These are phyloP conservation scores for Nectonema munidae DNA, from an alignment of 2,888 invertebrate species.

Conservation along the genomic window DNA sequence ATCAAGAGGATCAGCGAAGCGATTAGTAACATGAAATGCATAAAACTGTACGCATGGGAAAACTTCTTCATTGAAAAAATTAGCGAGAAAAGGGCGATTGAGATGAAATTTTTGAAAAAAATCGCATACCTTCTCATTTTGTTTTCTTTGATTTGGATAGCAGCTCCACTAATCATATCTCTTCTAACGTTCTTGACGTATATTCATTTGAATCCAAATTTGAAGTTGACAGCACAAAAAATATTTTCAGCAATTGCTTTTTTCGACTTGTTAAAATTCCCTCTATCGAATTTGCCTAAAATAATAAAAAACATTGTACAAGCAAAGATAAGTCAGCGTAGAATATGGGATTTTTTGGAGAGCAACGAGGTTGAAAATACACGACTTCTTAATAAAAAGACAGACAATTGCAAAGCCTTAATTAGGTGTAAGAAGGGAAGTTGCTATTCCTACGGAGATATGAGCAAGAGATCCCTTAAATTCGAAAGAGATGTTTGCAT, in stretches of 20 bases:
- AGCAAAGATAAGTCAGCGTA: constrained; percentile 54
- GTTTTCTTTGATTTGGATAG: too few species aligned
- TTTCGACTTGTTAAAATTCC: constrained; percentile 81
- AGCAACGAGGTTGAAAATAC: constrained; percentile 52
- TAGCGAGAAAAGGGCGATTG: too few species aligned
- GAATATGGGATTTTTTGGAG: constrained; percentile 67
- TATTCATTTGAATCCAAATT: constrained; percentile 41
- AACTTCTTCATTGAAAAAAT: constrained; percentile 28
- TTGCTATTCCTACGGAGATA: too few species aligned
- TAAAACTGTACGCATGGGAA: constrained; percentile 36
- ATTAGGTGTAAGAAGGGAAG: constrained; percentile 1
- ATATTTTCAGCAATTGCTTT: constrained; percentile 83
- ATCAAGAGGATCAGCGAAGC: constrained; percentile 30
- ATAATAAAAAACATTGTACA: constrained; percentile 34
- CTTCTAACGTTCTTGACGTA: constrained; percentile 23
- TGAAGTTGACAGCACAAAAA: constrained; percentile 50
- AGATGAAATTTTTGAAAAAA: too few species aligned
- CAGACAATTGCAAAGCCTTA: not conserved
- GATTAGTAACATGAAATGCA: constrained; percentile 29
- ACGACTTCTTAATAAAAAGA: too few species aligned
- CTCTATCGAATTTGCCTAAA: constrained; percentile 76
- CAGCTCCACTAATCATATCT: too few species aligned
- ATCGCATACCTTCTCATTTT: too few species aligned
- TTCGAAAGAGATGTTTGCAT: too few species aligned
- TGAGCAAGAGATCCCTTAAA: too few species aligned